Conservation (phyloP, 2,113 vertebrate species). For the Labeo catla region DNA sequence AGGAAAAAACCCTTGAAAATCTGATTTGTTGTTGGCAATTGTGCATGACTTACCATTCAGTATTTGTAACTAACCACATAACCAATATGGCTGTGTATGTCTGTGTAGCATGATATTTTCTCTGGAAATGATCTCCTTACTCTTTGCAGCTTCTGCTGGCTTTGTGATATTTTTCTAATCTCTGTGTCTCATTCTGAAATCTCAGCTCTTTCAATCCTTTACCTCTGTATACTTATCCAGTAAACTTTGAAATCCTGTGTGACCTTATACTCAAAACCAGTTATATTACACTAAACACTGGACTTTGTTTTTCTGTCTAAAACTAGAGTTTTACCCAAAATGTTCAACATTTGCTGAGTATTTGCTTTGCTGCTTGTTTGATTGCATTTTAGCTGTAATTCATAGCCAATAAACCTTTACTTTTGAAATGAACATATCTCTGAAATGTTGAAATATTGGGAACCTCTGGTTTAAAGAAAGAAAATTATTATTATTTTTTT, state of each 20-base stretch:
- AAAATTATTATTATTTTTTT: not conserved
- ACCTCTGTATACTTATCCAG: not conserved
- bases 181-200: constrained; percentile 22
- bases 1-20: not conserved
- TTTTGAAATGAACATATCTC: not conserved
- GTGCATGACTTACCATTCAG: not conserved
- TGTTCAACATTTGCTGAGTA: constrained; percentile 2
- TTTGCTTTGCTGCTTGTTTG: not conserved
- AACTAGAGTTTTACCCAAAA: constrained; percentile 16
- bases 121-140: not conserved
- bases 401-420: not conserved
- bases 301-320: not conserved
- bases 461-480: not conserved
- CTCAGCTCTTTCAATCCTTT: not conserved
- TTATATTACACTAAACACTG: not conserved
- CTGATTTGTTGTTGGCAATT: constrained; percentile 35
- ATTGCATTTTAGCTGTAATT: not conserved
- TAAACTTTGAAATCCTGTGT: constrained; percentile 14
- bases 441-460: constrained; percentile 7
- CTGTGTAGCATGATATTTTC: constrained; percentile 18
- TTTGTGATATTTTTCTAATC: not conserved
- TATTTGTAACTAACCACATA: constrained; percentile 10
- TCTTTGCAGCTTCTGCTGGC: constrained; percentile 5
- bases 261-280: not conserved
- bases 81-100: not conserved